These are phyloP conservation scores for Emys orbicularis DNA, from an alignment of 2,797 vertebrate genomes.

Conservation along the genomic window DNA sequence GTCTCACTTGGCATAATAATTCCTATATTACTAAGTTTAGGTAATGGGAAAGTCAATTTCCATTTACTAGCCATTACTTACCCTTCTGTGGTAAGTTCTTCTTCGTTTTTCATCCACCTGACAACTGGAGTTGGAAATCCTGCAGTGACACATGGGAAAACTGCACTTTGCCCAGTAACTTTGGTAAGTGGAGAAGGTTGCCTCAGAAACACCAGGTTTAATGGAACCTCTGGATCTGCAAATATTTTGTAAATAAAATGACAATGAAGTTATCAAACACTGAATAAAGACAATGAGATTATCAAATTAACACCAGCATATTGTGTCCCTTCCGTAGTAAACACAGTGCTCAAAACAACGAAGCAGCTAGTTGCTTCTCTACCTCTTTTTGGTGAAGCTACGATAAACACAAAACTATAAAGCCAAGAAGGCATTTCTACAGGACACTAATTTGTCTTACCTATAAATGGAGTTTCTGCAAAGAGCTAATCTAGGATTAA, in stretches of 20 bases:
- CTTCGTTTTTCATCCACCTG: constrained; percentile 88
- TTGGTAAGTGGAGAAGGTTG: constrained; percentile 83
- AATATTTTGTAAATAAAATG: neutral
- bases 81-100: constrained; percentile 76
- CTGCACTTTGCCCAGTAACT: constrained; percentile 81
- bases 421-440: neutral
- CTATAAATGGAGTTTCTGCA: accelerated
- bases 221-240: constrained; percentile 85
- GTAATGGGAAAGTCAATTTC: neutral
- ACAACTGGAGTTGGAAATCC: constrained; percentile 85
- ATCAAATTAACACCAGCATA: neutral
- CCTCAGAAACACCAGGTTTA: constrained; percentile 85
- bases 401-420: neutral
- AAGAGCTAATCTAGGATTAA: neutral
- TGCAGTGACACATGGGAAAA: constrained; percentile 87
- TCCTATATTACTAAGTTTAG: accelerated
- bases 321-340: accelerated
- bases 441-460: neutral
- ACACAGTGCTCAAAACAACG: neutral
- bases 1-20: neutral
- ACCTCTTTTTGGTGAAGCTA: neutral
- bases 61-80: constrained; percentile 30
- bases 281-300: neutral
- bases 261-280: neutral
- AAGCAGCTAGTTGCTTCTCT: accelerated